Conservation (phyloP, 1,140 invertebrate genomes). For the Pogonomyrmex californicus region DNA sequence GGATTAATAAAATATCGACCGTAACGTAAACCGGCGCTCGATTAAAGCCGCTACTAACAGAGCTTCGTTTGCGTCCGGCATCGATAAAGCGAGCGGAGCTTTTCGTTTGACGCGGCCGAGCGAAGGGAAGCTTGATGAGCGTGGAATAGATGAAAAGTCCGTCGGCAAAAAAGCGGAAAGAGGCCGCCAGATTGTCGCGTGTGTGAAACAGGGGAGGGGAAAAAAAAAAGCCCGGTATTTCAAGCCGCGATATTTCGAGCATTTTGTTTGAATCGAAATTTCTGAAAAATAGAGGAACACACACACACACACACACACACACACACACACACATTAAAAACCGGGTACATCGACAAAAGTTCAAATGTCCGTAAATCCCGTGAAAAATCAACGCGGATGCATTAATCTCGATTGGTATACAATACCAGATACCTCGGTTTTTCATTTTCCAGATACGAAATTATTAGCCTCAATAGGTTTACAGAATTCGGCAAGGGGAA, state of each 20-base stretch:
- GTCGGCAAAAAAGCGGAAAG: constrained; percentile 21
- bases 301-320: no score
- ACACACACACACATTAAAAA: no score
- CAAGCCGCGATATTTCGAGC: not conserved
- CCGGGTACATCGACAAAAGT: not conserved
- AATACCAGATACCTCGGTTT: not conserved
- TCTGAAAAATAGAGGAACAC: no score
- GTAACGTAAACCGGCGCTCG: constrained; percentile 33
- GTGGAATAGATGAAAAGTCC: constrained; percentile 50
- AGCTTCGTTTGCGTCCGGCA: constrained; percentile 34
- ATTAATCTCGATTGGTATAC: not conserved
- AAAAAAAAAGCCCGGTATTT: not conserved
- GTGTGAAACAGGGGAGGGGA: not conserved
- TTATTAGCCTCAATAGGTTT: not conserved
- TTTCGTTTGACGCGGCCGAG: constrained; percentile 53
- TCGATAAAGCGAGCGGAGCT: constrained; percentile 35
- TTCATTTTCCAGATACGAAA: not conserved
- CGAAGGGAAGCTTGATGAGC: constrained; percentile 50
- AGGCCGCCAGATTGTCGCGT: not conserved
- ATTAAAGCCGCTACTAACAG: constrained; percentile 45
- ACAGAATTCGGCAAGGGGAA: not conserved
- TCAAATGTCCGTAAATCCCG: not conserved
- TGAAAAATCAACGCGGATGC: not conserved
- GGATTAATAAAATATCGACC: constrained; percentile 63
- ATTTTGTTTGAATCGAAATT: not conserved